Percentiles rank a stretch among this genome's conserved stretches.
These are phyloP conservation scores for Prostheceraeus crozeri DNA, from an alignment of 2,888 invertebrate genomes.

Conservation along the genomic window DNA sequence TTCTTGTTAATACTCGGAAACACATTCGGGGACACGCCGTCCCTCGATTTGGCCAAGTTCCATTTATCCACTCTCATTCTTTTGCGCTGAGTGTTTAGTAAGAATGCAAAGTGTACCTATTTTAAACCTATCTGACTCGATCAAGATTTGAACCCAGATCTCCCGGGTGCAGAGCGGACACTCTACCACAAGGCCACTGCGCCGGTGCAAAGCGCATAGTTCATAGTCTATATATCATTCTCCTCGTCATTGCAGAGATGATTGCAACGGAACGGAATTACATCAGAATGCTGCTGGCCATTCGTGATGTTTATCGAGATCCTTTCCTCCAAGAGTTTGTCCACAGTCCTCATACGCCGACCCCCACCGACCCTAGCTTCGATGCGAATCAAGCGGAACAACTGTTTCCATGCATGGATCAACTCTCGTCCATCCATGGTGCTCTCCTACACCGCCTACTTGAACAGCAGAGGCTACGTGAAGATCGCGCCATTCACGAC, in stretches of 20 bases:
- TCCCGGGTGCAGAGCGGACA: too few relatives aligned
- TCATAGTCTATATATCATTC: too few relatives aligned
- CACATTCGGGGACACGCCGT: too few relatives aligned
- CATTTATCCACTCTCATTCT: too few relatives aligned
- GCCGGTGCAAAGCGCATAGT: too few relatives aligned
- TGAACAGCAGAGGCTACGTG: background rate
- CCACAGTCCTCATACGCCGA: background rate
- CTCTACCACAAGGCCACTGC: too few relatives aligned
- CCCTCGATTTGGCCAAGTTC: too few relatives aligned
- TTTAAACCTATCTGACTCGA: too few relatives aligned
- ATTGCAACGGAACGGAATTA: background rate
- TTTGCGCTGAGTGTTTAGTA: too few relatives aligned
- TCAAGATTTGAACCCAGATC: too few relatives aligned
- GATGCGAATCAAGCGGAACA: background rate
- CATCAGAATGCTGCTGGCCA: constrained; percentile 14
- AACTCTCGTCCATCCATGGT: background rate
- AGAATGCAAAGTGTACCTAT: too few relatives aligned
- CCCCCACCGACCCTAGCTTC: background rate
- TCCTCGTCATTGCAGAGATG: background rate
- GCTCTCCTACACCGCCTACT: background rate
- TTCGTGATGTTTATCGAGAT: constrained; percentile 13
- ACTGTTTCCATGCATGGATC: background rate
- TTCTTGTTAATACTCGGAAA: too few relatives aligned
- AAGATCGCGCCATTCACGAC: background rate
- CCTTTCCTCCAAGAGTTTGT: background rate